These are phyloP conservation scores for Gordius sp. DNA, from an alignment of 2,888 invertebrate species.

Conservation along the genomic window DNA sequence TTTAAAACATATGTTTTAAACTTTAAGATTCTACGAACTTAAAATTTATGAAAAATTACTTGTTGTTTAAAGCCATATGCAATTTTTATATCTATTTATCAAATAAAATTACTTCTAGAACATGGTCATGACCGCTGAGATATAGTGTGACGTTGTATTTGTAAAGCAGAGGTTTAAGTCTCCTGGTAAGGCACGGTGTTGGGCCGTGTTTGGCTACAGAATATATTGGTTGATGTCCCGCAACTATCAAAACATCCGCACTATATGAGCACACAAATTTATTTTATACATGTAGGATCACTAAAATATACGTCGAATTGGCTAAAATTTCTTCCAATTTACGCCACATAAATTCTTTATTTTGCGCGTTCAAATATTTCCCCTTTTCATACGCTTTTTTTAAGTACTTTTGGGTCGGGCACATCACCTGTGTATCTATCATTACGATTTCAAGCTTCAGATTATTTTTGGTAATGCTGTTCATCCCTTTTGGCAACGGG, in stretches of 20 bases:
- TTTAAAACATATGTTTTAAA: background rate
- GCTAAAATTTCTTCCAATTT: conserved; percentile 17
- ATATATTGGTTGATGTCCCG: conserved; percentile 32
- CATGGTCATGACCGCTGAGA: conserved; percentile 33
- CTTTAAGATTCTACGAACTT: background rate
- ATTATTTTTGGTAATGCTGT: conserved; percentile 20
- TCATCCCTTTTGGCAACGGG: conserved; percentile 19
- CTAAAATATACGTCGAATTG: conserved; percentile 1
- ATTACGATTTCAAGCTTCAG: conserved; percentile 29
- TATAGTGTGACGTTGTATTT: conserved; percentile 31
- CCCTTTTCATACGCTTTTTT: conserved; percentile 14
- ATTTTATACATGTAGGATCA: background rate
- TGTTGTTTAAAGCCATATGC: background rate
- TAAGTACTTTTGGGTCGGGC: conserved; percentile 28
- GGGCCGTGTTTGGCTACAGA: conserved; percentile 32
- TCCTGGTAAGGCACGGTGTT: conserved; percentile 28
- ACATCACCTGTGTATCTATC: conserved; percentile 32
- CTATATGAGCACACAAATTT: conserved; percentile 22
- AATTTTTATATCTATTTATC: background rate
- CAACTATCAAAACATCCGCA: conserved; percentile 30
- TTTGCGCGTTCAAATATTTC: background rate
- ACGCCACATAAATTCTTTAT: conserved; percentile 13
- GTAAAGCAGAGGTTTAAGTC: conserved; percentile 29
- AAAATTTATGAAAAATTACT: background rate
- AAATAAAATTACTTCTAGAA: conserved; percentile 27